Base-by-base conservation (phyloP, 2,113 vertebrate genomes). In the Lepus americanus region DNA sequence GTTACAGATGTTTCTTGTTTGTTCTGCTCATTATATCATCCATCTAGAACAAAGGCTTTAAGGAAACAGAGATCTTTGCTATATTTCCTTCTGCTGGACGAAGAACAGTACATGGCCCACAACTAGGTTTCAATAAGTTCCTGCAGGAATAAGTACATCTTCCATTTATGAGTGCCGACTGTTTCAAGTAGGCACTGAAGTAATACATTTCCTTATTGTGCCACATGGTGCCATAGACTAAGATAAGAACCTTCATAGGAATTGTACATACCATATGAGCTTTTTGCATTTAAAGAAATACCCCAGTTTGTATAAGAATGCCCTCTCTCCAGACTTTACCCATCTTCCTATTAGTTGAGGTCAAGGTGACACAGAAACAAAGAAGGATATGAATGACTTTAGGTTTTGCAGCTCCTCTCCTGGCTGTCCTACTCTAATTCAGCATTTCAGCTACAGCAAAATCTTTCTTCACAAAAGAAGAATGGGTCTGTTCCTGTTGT, bases 281-380 rank as follows among this genome's bases (percentile, higher is more conserved):
- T 80, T 16, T 86, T 74, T 67, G 82, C n/a, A 93, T 67, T 81
- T n/a, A 79, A 76, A 89, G 27, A 66, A 93, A 61, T 77, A 36
- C 7, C 31, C 10, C 23, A 55, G 22, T 44, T 63, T 81, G 1
- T 31, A 36, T 29, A 72, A 39, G 39, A 61, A 3, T 33, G 77
- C 3, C 10, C 69, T 81, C 20, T 29, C n/a, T 44, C 44, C 61
- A 77, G 29, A 89, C 11, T 76, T 72, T 7, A n/a, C 3, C 3
- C 63, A 0, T 53, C 4, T 14, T 22, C n/a, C 61, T 79, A 44
- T 53, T 87, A 44, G 27, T 80, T 25, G 9, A 92, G 12, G 13
- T 33, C 25, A 61, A 72, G 29, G 3, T 67, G 78, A 73, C 23
- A 31, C 12, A 6, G 9, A 93, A 44, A 49, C 20, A 5, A 12